Base-by-base conservation (phyloP, 2,888 invertebrate genomes). In the Tigriopus californicus region DNA sequence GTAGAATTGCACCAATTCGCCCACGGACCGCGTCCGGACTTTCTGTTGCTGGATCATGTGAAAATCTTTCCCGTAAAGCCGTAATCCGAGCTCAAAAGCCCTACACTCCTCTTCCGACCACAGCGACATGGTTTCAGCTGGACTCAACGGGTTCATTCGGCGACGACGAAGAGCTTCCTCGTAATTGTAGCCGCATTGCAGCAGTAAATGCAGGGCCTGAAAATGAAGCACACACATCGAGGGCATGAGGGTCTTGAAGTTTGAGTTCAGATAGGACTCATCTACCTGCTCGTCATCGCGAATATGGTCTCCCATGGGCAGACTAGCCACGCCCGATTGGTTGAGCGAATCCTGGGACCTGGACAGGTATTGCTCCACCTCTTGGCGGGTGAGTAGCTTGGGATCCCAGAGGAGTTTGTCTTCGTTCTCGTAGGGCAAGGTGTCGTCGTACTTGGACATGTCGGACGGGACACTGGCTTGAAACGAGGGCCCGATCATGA, bases 71-170 rank as follows among this genome's bases (percentile, higher is more conserved):
- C 95, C 95, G 68, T 86, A 90, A 61, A 81, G 80, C 68, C 90
- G 80, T 10, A 98, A 78, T 44, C 95, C 97, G 67, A 85, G 85
- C 76, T 98, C 97, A 73, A 98, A 98, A 71, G 90, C 89, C 60
- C 87, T 79, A 72, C 92, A 92, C 70, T 98, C 97, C 68, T 94
- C 92, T 70, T 95, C 94, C 1, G 92, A 91, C 94, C 95, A 97
- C 2, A 87, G 76, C 66, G 85, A 87, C 76, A 83, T 81, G 0
- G 82, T 80, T 66, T 85, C 84, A 1, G 80, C 76, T 18, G 79
- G 78, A 44, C 73, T 69, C 58, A 83, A 77, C 8, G 80, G 79
- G 64, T 83, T 82, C 68, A 87, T 79, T 53, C 83, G 77, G 61
- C 83, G 79, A 58, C 91, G 76, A 61, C 91, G 74, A 58, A 92